Percentiles rank a stretch among this genome's conserved stretches.
Evolutionary conservation across 1,140 invertebrate species (phyloP).

Genomic region (Bombus fervidus): DNA sequence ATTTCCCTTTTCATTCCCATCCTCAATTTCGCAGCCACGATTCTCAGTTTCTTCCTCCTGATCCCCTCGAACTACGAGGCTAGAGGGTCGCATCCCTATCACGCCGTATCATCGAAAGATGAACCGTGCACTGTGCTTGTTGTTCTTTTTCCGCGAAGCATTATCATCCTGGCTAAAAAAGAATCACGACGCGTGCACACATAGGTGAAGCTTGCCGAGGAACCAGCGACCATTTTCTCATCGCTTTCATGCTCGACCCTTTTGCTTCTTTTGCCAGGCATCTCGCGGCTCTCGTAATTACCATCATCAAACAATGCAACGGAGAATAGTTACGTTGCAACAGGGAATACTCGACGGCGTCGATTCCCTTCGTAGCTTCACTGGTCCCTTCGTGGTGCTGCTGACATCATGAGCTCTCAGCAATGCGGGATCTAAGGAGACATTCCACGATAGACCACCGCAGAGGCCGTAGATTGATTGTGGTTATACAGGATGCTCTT

Average conservation of each 20-base stretch:
- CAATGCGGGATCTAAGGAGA: conserved; percentile 32
- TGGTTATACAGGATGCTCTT: conserved; percentile 29
- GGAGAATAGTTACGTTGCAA: conserved; percentile 45
- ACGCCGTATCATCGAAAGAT: conserved; percentile 56
- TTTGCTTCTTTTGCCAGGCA: conserved; percentile 54
- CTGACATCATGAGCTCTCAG: background rate
- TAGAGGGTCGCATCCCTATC: conserved; percentile 35
- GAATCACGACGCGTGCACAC: background rate
- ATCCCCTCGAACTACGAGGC: background rate
- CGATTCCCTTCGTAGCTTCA: background rate
- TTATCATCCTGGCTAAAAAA: background rate
- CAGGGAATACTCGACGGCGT: background rate
- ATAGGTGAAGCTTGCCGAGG: background rate
- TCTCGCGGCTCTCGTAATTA: conserved; percentile 74
- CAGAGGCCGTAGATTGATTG: conserved; percentile 37
- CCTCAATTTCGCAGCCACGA: background rate
- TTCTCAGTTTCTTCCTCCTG: background rate
- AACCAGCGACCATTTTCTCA: conserved; percentile 29
- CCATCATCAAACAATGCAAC: conserved; percentile 75
- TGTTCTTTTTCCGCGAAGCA: conserved; percentile 14
- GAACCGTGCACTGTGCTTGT: background rate
- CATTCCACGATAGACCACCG: conserved; percentile 43
- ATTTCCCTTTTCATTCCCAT: conserved; percentile 5
- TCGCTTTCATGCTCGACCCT: background rate
- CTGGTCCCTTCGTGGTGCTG: background rate